Conservation (phyloP, 2,888 invertebrate genomes). For the Drosophila nr. perissopoda region DNA sequence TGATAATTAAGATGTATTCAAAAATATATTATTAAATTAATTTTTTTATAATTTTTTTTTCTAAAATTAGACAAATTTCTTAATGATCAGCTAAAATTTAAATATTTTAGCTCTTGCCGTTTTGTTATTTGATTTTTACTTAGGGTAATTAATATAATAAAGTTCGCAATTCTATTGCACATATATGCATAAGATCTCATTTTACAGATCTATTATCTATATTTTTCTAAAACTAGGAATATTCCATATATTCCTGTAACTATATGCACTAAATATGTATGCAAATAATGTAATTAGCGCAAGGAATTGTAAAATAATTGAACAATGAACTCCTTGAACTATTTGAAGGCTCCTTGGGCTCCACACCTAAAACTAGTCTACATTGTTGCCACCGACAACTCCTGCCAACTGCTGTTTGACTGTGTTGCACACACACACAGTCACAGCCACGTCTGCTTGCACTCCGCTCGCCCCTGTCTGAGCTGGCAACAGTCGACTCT, state of each 20-base stretch:
- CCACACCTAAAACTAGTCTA: constrained; percentile 7
- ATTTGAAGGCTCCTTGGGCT: background rate
- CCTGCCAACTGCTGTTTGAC: background rate
- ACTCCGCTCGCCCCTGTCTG: no score
- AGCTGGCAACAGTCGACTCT: background rate
- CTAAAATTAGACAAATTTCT: background rate
- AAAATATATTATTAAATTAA: background rate
- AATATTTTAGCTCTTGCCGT: rapidly evolving
- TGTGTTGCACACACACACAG: constrained; percentile 1
- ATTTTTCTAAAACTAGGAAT: no score
- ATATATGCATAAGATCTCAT: background rate
- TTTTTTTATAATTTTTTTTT: background rate
- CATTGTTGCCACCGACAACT: constrained; percentile 3
- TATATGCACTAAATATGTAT: background rate
- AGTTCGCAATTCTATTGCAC: background rate
- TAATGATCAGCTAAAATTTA: background rate
- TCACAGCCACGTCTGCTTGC: constrained; percentile 1
- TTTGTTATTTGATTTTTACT: background rate
- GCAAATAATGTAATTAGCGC: background rate
- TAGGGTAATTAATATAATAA: background rate
- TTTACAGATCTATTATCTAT: no score
- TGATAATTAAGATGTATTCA: background rate
- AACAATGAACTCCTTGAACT: constrained; percentile 22
- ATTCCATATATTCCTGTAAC: no score
- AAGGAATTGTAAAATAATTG: constrained; percentile 1